Conservation (phyloP, 2,888 invertebrate genomes). For the Odontomyia ornata region DNA sequence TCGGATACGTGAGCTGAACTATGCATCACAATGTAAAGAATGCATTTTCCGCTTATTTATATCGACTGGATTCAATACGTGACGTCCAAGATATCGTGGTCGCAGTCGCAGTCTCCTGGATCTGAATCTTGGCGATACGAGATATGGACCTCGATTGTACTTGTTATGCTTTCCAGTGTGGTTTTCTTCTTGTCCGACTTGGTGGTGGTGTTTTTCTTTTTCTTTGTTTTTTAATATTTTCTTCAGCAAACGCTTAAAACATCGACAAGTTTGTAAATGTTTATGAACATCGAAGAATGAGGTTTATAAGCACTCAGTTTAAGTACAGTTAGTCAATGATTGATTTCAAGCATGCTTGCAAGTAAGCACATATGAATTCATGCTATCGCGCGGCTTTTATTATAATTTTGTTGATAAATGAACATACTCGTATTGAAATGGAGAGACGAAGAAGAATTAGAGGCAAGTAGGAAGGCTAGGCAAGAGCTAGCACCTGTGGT, state of each 20-base stretch:
- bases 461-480: neutral
- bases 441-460: neutral
- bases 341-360: conserved; percentile 42
- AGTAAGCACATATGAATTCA: conserved; percentile 5
- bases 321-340: conserved; percentile 44
- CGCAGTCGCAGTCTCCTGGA: neutral
- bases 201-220: neutral
- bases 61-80: neutral
- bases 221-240: neutral
- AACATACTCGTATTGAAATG: no score
- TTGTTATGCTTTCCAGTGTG: neutral
- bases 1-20: neutral
- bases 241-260: neutral
- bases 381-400: conserved; percentile 25
- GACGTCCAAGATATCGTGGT: conserved; percentile 2
- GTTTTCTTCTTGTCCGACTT: neutral
- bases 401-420: conserved; percentile 25
- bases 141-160: neutral
- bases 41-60: neutral
- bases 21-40: neutral
- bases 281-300: conserved; percentile 22
- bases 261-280: conserved; percentile 14
- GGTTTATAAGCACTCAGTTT: conserved; percentile 34
- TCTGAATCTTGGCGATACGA: neutral
- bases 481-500: conserved; percentile 7